Conservation (phyloP, 1,140 invertebrate species). For the Drosophila jambulina region DNA sequence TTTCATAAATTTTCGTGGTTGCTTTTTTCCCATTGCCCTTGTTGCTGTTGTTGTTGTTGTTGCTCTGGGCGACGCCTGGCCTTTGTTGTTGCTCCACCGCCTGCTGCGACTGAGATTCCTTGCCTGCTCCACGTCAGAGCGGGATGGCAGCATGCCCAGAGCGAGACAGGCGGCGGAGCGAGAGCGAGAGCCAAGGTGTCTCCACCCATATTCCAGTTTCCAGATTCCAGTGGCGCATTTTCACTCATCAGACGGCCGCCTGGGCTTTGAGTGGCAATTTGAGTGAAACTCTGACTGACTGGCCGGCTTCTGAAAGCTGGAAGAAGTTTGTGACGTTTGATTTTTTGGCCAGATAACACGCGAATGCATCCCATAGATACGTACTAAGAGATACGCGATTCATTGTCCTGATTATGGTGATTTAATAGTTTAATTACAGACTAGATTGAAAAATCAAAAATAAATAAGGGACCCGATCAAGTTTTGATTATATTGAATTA, state of each 20-base stretch:
- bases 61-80: slow-evolving; percentile 66
- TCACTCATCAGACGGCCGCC: slow-evolving; percentile 24
- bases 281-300: slow-evolving; percentile 57
- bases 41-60: slow-evolving; percentile 42
- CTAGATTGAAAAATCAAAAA: background rate
- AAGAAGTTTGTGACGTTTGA: background rate
- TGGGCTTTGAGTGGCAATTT: slow-evolving; percentile 58
- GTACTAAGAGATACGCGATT: background rate
- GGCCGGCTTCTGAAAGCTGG: slow-evolving; percentile 24
- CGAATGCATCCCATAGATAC: slow-evolving; percentile 19
- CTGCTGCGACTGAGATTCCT: slow-evolving; percentile 66
- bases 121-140: slow-evolving; percentile 10
- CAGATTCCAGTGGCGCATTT: slow-evolving; percentile 74
- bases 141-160: slow-evolving; percentile 25
- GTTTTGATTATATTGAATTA: background rate
- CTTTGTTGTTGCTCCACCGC: slow-evolving; percentile 36
- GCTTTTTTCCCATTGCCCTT: slow-evolving; percentile 46
- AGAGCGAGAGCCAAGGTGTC: slow-evolving; percentile 44
- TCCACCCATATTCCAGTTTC: slow-evolving; percentile 81
- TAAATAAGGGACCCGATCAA: too few species aligned
- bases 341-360: slow-evolving; percentile 21
- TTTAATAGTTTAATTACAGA: slow-evolving; percentile 16
- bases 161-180: slow-evolving; percentile 7
- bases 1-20: slow-evolving; percentile 81
- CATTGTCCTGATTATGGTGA: slow-evolving; percentile 12